phyloP scores from a whole-genome alignment of 2,113 vertebrate species.

The Dryoscopus gambensis region DNA sequence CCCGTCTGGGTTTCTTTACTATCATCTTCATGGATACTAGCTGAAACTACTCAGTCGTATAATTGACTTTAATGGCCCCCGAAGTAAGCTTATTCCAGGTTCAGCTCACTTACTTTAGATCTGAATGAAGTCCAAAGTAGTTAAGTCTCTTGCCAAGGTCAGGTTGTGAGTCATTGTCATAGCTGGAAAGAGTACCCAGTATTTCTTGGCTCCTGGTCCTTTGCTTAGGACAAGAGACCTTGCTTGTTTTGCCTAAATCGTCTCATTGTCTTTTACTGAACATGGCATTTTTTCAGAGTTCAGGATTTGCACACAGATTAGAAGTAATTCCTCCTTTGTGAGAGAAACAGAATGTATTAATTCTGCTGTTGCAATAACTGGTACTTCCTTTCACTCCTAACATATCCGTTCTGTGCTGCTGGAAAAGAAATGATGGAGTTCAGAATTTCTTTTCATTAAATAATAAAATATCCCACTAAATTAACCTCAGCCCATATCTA shows the following conservation, averaged over 20 bases:
- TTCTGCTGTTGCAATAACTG: neutral
- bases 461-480: constrained; percentile 9
- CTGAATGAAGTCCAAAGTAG: constrained; percentile 4
- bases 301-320: neutral
- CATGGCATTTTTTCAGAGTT: neutral
- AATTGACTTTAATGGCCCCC: constrained; percentile 13
- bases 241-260: constrained; percentile 14
- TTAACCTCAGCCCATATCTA: constrained; percentile 23
- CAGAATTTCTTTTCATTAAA: neutral
- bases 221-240: neutral
- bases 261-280: neutral
- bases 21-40: neutral
- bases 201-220: constrained; percentile 19
- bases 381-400: neutral
- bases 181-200: constrained; percentile 1
- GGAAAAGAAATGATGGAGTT: neutral
- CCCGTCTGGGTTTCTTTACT: neutral
- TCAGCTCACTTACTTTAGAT: constrained; percentile 20
- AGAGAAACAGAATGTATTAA: neutral
- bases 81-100: neutral
- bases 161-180: neutral
- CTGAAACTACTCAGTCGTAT: neutral
- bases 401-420: rapidly evolving
- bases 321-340: neutral
- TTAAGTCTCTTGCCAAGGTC: constrained; percentile 39